Conservation (phyloP, 2,797 vertebrate genomes). For the Pseudocheirus occidentalis region DNA sequence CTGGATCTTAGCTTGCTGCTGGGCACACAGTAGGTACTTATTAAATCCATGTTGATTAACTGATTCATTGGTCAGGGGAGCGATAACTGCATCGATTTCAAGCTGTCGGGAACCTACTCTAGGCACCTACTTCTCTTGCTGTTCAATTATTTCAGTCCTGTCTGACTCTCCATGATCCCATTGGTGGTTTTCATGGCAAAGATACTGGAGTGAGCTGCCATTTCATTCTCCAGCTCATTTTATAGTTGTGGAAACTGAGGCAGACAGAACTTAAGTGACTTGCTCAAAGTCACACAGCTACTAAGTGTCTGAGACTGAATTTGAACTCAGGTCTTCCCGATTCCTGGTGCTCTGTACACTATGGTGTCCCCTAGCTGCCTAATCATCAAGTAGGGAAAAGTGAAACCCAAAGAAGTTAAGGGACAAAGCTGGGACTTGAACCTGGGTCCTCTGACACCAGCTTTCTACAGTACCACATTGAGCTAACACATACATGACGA, state of each 20-base stretch:
- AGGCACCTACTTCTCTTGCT: neutral
- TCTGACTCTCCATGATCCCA: neutral
- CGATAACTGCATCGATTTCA: fast-evolving
- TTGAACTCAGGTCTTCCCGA: neutral
- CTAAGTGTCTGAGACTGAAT: neutral
- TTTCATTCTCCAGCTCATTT: neutral
- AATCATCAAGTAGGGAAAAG: neutral
- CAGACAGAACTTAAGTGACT: neutral
- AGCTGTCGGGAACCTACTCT: neutral
- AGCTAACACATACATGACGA: neutral
- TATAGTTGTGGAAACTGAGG: neutral
- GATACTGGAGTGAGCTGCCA: neutral
- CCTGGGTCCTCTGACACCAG: neutral
- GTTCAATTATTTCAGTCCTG: neutral
- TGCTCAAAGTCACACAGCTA: neutral
- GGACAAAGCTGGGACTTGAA: neutral
- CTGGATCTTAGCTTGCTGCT: neutral
- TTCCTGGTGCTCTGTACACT: neutral
- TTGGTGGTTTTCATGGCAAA: neutral
- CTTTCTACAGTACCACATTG: neutral
- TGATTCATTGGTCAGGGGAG: fast-evolving
- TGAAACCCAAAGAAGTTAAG: neutral
- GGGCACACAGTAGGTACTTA: neutral
- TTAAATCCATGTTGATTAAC: neutral
- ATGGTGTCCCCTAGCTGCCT: neutral